phyloP scores from a whole-genome alignment of 2,113 vertebrate genomes.

The Chionomys nivalis region DNA sequence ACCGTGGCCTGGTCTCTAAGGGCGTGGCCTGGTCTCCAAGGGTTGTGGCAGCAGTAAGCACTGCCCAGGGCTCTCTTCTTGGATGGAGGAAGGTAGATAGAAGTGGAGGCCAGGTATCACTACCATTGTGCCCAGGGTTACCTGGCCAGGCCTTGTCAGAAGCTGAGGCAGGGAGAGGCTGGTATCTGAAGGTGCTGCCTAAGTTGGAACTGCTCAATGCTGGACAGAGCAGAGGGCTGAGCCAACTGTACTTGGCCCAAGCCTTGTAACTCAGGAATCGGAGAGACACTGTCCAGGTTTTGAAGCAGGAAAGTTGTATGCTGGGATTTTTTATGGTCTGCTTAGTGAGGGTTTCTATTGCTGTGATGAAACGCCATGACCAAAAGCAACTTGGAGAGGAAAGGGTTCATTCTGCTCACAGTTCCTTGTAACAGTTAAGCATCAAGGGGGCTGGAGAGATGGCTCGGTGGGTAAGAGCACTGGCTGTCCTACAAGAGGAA shows the following conservation, averaged over 20 bases:
- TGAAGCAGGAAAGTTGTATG: not conserved
- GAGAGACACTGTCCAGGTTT: not conserved
- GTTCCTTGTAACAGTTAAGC: not conserved
- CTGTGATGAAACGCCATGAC: not conserved
- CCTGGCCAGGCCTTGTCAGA: not conserved
- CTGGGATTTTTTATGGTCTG: not conserved
- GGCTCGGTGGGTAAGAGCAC: no score
- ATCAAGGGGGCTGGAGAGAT: no score
- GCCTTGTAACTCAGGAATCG: not conserved
- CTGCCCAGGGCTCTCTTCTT: not conserved
- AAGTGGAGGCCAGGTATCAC: not conserved
- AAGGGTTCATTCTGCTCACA: not conserved
- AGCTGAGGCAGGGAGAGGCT: not conserved
- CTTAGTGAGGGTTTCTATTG: not conserved
- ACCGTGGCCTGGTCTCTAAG: not conserved
- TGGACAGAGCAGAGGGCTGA: no score
- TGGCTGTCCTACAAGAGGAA: no score
- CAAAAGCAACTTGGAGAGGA: not conserved
- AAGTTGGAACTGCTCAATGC: not conserved
- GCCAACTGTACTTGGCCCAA: no score
- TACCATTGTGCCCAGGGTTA: not conserved
- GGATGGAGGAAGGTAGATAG: not conserved
- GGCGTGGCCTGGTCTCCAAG: not conserved
- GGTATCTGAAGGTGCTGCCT: not conserved
- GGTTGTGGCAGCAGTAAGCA: not conserved